A percentile compares a stretch with the other conserved stretches of the same genome.
phyloP scores from a whole-genome alignment of 2,113 vertebrate genomes.

The Clarias gariepinus region DNA sequence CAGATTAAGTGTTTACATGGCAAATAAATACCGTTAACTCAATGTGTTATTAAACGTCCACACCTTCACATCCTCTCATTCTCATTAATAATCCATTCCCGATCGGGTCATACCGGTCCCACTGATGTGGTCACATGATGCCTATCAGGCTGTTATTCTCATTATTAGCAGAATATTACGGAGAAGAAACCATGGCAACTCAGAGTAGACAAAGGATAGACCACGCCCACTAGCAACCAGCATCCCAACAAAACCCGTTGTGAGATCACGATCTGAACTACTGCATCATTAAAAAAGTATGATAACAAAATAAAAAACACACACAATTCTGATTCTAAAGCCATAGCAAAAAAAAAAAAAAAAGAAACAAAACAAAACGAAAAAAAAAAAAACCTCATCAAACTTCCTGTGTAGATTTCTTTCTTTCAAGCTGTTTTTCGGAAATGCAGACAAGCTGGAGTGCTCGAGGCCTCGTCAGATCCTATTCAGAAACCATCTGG shows the following conservation, averaged over 20 bases:
- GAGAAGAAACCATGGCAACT: background rate
- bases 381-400: background rate
- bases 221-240: background rate
- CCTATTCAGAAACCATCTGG: slow-evolving; percentile 2
- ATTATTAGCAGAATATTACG: too few species aligned
- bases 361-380: background rate
- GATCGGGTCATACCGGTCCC: too few species aligned
- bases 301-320: background rate
- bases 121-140: too few species aligned
- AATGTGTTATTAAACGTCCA: too few species aligned
- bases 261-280: background rate
- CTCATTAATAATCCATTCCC: too few species aligned
- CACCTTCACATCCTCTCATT: too few species aligned
- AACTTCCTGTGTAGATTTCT: background rate
- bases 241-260: background rate
- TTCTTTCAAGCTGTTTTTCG: background rate
- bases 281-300: background rate
- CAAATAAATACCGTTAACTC: too few species aligned
- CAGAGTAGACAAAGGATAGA: background rate
- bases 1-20: too few species aligned
- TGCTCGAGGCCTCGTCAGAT: background rate
- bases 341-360: background rate
- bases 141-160: too few species aligned
- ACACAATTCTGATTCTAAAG: background rate
- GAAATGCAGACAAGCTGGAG: background rate